Conservation (phyloP, 2,113 vertebrate genomes). For the Agapornis roseicollis region DNA sequence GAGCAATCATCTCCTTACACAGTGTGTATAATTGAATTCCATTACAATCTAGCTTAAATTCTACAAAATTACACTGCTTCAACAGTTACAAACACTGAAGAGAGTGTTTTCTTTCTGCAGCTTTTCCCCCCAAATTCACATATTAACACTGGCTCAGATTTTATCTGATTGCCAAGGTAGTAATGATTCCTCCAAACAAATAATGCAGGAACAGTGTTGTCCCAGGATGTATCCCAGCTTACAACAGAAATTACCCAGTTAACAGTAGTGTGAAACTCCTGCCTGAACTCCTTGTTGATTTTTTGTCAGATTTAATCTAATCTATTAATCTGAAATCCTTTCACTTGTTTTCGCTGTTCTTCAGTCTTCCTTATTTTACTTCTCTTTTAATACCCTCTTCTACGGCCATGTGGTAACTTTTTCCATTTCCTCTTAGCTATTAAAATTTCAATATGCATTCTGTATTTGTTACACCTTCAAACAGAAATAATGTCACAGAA, state of each 20-base stretch:
- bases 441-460: background rate
- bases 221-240: background rate
- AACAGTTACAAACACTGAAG: background rate
- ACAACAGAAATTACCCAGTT: background rate
- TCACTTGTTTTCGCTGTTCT: background rate
- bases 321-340: background rate
- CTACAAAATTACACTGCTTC: background rate
- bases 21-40: background rate
- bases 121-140: background rate
- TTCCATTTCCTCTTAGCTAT: background rate
- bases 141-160: background rate
- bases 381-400: constrained; percentile 9
- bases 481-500: background rate
- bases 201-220: background rate
- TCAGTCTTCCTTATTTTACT: background rate
- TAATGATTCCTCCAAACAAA: background rate
- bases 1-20: background rate
- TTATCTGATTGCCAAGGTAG: background rate
- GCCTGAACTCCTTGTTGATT: background rate
- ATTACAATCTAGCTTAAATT: background rate
- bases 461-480: background rate
- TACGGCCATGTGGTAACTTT: background rate
- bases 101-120: background rate
- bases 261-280: background rate
- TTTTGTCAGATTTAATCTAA: constrained; percentile 24